phyloP scores from a whole-genome alignment of 2,888 invertebrate species.

The Lasius fuliginosus region DNA sequence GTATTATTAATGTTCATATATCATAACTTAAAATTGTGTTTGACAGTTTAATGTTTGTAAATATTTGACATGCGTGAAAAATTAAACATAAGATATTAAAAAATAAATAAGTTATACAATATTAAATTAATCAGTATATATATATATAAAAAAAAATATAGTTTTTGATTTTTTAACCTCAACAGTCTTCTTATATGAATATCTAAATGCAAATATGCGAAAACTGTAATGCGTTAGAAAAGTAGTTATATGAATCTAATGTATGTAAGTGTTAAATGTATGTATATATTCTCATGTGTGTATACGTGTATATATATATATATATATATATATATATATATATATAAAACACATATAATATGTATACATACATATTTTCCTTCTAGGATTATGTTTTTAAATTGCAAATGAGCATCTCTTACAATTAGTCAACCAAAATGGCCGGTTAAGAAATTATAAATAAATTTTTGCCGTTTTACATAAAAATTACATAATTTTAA shows the following conservation, averaged over 20 bases:
- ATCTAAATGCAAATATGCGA: too few relatives aligned
- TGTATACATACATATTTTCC: too few relatives aligned
- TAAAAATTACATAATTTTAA: not conserved
- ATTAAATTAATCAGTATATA: not conserved
- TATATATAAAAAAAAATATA: too few relatives aligned
- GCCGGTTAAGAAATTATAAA: not conserved
- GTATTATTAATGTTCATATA: not conserved
- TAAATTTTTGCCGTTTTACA: not conserved
- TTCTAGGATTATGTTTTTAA: not conserved
- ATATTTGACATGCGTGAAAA: not conserved
- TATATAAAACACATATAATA: too few relatives aligned
- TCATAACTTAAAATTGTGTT: not conserved
- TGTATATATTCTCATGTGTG: too few relatives aligned
- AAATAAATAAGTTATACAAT: not conserved
- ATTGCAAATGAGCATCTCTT: constrained; percentile 15
- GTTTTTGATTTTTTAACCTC: not conserved
- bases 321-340: too few relatives aligned
- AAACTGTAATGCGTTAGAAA: not conserved
- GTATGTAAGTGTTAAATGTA: not conserved
- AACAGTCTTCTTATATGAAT: not conserved
- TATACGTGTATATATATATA: too few relatives aligned
- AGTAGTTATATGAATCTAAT: not conserved
- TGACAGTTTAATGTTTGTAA: not conserved
- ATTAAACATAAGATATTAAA: not conserved
- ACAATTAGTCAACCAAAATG: not conserved